Conservation (phyloP, 2,888 invertebrate species). For the Dynastes grantii region DNA sequence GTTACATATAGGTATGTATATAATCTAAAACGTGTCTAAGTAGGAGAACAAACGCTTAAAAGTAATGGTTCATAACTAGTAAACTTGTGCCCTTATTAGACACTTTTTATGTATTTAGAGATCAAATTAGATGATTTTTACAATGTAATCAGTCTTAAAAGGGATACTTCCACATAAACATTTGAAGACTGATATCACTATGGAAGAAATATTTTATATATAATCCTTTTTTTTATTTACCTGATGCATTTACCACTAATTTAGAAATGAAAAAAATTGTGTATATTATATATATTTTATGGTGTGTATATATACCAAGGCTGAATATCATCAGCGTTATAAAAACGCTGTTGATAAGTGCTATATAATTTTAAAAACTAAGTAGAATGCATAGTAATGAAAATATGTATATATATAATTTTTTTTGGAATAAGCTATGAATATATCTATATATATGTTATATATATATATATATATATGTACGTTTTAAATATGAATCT, state of each 20-base stretch:
- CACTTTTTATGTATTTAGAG: no score
- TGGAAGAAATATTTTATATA: no score
- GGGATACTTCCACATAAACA: no score
- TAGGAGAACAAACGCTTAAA: no score
- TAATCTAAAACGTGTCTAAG: no score
- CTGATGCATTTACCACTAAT: slow-evolving; percentile 39
- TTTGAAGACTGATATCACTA: no score
- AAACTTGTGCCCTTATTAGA: no score
- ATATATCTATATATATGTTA: not conserved
- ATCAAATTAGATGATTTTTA: no score
- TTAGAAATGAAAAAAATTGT: slow-evolving; percentile 25
- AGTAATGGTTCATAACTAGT: no score
- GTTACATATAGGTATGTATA: no score
- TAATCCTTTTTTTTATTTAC: not conserved
- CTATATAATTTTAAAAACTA: slow-evolving; percentile 29
- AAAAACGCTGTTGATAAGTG: slow-evolving; percentile 15
- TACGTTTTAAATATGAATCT: no score
- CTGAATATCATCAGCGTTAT: slow-evolving; percentile 22
- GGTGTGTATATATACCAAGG: slow-evolving; percentile 35
- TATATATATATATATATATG: not conserved
- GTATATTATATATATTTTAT: slow-evolving; percentile 24
- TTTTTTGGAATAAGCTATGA: not conserved
- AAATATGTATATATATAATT: slow-evolving; percentile 10
- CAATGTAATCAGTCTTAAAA: no score
- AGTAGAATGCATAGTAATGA: slow-evolving; percentile 21